Base-by-base conservation (phyloP, 2,113 vertebrate genomes). In the Etheostoma cragini region DNA sequence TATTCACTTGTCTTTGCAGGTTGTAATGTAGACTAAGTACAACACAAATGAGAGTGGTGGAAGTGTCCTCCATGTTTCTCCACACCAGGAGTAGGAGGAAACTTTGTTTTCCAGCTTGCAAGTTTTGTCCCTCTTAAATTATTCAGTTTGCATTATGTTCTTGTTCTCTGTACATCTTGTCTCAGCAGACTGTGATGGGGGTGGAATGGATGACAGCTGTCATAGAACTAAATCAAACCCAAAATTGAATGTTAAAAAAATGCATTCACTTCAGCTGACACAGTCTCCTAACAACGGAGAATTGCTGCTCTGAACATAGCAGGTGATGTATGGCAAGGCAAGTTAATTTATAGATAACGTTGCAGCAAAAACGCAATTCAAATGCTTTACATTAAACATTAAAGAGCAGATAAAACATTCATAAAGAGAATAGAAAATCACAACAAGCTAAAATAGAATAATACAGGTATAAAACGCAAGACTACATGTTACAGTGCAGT, bases 131-230 rank as follows among this genome's bases (percentile, higher is more conserved):
- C 7, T 49, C 24, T 62, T 80, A 72, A 64, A 78, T 75, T 65
- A 65, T 87, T 87, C 67, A 57, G 72, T 82, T 76, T 78, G 71
- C 22, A 74, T 86, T 42, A 56, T 68, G 70, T 65, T 45, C 72
- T 22, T 68, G 70, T 65, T 45, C 72, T 22, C 7, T 73, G 47
- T 71, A 16, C 46, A 65, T 19, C 65, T 66, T 63, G 45, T 74
- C n/a, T 72, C 70, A 46, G 53, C 68, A 69, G 73, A 63, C 49
- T 84, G 58, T 70, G 42, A 50, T 53, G 72, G 66, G 33, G 72
- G n/a, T 57, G 78, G 63, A 49, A 66, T n/a, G 0, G 50, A 60
- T 61, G 86, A 81, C 82, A 80, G 78, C 70, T 66, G 82, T 86
- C 80, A 86, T 22, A 71, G 74, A 77, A 72, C 65, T 56, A 35